Evolutionary conservation across 2,888 invertebrate genomes (phyloP), one percentile per base, ranked within the genome.

Genomic region (Coenonympha arcania): DNA sequence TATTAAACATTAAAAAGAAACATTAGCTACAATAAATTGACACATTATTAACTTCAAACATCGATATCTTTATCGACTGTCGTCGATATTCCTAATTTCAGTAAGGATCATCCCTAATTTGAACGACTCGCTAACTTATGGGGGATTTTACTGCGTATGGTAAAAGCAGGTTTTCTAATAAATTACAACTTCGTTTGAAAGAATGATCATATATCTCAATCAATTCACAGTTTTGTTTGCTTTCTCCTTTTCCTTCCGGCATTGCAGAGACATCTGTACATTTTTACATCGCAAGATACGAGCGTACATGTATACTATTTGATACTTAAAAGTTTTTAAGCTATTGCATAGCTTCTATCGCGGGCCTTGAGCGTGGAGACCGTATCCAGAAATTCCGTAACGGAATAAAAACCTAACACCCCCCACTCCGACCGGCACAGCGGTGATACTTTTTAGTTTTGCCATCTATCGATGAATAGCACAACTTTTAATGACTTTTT

Each of bases 101-200:
- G 20, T 20, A 20, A 4, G 4, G 15, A 22, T 0, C 39, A 15
- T 15, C 39, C 22, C 39, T 39, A 39, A 19, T 39, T 39, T 8
- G 39, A 40, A 50, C 20, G 43, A 34, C 20, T 18, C 22, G 50
- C 40, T 33, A 49, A 55, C 18, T 28, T 50, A 52, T 48, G 41
- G 13, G 36, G 8, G 18, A 33, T 47, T 47, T 45, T 46, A 40
- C 37, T 47, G 20, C 26, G 37, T 46, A 19, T 42, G 42, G 54
- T 41, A 47, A 41, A 52, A 45, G 47, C 34, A 24, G 39, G 39
- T 37, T 52, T 52, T 47, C 26, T 28, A 15, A 55, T 55, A 55
- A 52, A 52, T 55, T 47, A 55, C 47, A 44, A 37, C 39, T 40
- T 44, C n/a, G 20, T 43, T 44, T 50, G 43, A 50, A 48, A 50